Base-by-base conservation (phyloP, 2,113 vertebrate genomes). In the Galemys pyrenaicus region DNA sequence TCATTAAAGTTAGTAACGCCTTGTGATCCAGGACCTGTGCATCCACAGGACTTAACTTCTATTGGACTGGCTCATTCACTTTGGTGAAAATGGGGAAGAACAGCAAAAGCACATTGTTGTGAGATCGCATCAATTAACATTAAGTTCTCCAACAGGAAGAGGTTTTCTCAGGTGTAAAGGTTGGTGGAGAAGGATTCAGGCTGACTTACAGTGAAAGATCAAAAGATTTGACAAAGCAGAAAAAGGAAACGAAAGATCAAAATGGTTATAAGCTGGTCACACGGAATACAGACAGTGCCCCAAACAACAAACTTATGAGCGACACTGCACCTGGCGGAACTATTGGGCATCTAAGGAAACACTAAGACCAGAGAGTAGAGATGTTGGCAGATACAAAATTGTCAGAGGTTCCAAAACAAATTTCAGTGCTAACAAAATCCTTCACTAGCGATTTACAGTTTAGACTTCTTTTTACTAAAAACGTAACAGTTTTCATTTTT, bases 1-100 rank as follows among this genome's bases (percentile, higher is more conserved):
- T 94, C 95, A 78, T 93, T 35, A 87, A 92, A 85, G 60, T 95
- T 97, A 96, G 95, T 95, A 95, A 97, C 44, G 87, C 92, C 84
- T 97, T 92, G 93, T 97, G 95, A 97, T 97, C 97, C 96, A 98
- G 98, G 98, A 97, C 97, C 97, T 94, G 97, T 96, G 92, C 96
- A 93, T 95, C 94, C 97, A 96, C 96, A 98, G 97, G 97, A 89
- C 96, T 97, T 15, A 37, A 96, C 97, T 96, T 90, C 80, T 68
- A 85, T 92, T 87, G 81, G 94, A 96, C 92, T 79, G 95, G 95
- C 92, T 93, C 90, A 87, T 96, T 96, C 92, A 82, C 96, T 97
- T 95, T 83, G 92, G 95, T 87, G 95, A 92, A 68, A 96, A 94
- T 87, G 74, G 90, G 91, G 94, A 75, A 80, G 91, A 75, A 67